Percentiles rank a stretch among this genome's conserved stretches.
Evolutionary conservation across 2,888 invertebrate species (phyloP).

Genomic region (Xestia ashworthii): DNA sequence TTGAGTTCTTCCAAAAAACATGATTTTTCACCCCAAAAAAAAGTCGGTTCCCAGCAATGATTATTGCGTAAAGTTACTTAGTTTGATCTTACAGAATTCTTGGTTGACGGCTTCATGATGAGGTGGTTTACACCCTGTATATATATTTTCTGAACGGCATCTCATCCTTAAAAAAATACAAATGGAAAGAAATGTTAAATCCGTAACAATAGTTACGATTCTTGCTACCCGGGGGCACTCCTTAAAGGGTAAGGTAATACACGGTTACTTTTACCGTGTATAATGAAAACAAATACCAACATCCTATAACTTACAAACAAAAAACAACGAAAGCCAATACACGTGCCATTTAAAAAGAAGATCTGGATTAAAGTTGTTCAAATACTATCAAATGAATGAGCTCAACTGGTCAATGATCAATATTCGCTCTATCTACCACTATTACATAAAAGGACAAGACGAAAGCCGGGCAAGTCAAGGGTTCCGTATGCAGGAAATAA

Average conservation of each 20-base stretch:
- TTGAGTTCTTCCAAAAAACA: no score
- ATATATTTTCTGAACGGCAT: no score
- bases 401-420: slow-evolving; percentile 7
- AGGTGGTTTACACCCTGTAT: no score
- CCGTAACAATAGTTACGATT: neutral
- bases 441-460: slow-evolving; percentile 14
- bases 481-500: neutral
- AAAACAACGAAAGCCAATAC: neutral
- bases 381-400: slow-evolving; percentile 14
- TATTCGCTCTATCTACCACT: slow-evolving; percentile 10
- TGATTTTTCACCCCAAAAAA: no score
- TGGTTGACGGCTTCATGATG: no score
- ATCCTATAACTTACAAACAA: neutral
- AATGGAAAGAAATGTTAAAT: neutral
- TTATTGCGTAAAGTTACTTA: no score
- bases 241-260: neutral
- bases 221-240: neutral
- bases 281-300: neutral
- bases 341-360: neutral
- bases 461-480: neutral
- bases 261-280: no score
- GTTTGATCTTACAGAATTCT: no score
- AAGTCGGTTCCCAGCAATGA: no score
- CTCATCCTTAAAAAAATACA: neutral
- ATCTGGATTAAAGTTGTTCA: neutral